Evolutionary conservation across 2,113 vertebrate species (phyloP).

Genomic region (Apus apus): DNA sequence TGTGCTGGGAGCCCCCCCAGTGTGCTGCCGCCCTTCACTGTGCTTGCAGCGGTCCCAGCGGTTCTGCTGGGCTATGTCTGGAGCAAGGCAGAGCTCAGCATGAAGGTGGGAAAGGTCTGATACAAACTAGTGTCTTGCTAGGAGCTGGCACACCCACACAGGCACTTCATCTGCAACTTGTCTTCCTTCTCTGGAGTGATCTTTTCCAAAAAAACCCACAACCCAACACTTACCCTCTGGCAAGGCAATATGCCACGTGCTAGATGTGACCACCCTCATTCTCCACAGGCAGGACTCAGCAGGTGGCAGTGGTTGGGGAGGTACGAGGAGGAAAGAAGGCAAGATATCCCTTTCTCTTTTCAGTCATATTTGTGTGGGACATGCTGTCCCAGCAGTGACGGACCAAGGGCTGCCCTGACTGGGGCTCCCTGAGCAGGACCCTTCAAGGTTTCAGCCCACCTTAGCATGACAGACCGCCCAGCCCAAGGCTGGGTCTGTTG

Average conservation of each 20-base stretch:
- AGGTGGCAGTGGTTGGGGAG: not conserved
- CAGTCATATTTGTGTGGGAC: not conserved
- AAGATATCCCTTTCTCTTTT: not conserved
- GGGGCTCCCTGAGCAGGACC: not conserved
- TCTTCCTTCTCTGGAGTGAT: not conserved
- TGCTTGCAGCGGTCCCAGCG: not conserved
- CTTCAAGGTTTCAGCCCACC: not conserved
- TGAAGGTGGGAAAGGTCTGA: not conserved
- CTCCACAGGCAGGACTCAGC: not conserved
- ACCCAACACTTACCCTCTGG: not conserved
- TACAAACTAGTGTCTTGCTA: not conserved
- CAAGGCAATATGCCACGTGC: not conserved
- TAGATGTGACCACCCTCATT: not conserved
- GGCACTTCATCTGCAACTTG: fast-evolving
- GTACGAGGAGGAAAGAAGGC: not conserved
- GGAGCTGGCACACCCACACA: not conserved
- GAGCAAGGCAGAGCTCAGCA: not conserved
- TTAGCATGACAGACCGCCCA: not conserved
- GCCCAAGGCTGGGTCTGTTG: not conserved
- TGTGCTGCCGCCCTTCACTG: not conserved
- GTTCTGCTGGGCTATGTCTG: not conserved
- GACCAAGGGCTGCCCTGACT: not conserved
- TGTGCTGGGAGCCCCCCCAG: not conserved
- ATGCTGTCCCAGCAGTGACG: not conserved
- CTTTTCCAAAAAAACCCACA: not conserved